phyloP scores from a whole-genome alignment of 2,888 invertebrate genomes.

The Teinopalpus imperialis region DNA sequence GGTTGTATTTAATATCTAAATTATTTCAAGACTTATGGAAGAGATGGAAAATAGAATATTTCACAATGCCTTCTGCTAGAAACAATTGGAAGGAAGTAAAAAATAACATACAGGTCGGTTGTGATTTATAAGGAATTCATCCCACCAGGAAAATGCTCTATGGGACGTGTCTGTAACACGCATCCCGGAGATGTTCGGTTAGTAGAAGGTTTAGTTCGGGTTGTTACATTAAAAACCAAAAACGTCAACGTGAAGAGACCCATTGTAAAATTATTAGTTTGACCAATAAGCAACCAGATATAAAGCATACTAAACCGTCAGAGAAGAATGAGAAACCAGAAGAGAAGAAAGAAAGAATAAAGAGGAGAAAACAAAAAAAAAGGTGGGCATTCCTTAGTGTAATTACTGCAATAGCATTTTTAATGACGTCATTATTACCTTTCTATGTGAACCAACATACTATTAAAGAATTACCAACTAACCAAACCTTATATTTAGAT shows the following conservation, averaged over 20 bases:
- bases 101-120: conserved; percentile 23
- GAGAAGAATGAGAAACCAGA: conserved; percentile 13
- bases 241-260: conserved; percentile 23
- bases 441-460: not conserved
- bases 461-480: too few species aligned
- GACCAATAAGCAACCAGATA: conserved; percentile 17
- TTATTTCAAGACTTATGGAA: conserved; percentile 25
- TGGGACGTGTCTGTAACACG: conserved; percentile 24
- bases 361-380: conserved; percentile 7
- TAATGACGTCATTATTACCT: conserved; percentile 7
- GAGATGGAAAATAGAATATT: conserved; percentile 25
- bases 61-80: conserved; percentile 16
- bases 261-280: too few species aligned
- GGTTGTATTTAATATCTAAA: conserved; percentile 22
- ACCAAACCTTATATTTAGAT: too few species aligned
- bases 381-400: not conserved
- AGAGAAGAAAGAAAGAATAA: too few species aligned
- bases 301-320: too few species aligned
- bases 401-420: too few species aligned
- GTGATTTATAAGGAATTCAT: conserved; percentile 28
- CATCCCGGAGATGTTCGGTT: conserved; percentile 26
- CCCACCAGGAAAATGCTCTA: conserved; percentile 28
- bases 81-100: conserved; percentile 18
- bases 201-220: conserved; percentile 27
- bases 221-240: conserved; percentile 27